Conservation (phyloP, 2,113 vertebrate genomes). For the Chamaetylas fuelleborni region DNA sequence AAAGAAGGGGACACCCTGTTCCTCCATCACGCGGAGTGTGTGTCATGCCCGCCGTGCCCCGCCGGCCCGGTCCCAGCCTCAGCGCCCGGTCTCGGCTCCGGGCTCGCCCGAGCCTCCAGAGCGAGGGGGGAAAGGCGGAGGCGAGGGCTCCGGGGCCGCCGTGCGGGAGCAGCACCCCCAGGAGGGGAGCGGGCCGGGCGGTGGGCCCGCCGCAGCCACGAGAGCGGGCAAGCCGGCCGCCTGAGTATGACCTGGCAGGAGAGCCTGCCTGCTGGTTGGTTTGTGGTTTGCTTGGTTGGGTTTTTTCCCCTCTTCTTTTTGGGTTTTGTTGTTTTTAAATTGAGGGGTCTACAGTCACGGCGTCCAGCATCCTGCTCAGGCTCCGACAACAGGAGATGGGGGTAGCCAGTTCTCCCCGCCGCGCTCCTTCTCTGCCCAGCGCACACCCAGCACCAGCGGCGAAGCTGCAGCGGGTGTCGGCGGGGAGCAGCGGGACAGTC, state of each 20-base stretch:
- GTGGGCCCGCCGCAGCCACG: accelerated
- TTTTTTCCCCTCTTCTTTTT: accelerated
- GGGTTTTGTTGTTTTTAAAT: neutral
- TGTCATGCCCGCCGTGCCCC: neutral
- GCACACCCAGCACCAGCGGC: neutral
- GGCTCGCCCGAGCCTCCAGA: neutral
- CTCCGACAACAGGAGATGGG: too few relatives aligned
- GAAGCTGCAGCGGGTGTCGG: neutral
- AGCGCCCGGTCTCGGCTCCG: too few relatives aligned
- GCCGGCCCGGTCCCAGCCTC: neutral
- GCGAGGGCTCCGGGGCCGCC: accelerated
- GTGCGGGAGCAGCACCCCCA: neutral
- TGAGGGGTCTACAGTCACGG: neutral
- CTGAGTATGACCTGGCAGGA: neutral
- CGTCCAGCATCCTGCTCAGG: neutral
- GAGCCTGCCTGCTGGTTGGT: too few relatives aligned
- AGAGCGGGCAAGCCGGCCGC: neutral
- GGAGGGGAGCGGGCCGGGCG: too few relatives aligned
- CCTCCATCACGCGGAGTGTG: too few relatives aligned
- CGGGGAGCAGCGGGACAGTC: neutral
- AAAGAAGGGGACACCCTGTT: neutral
- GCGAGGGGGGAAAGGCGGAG: too few relatives aligned
- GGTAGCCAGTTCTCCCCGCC: neutral
- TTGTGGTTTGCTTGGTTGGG: neutral
- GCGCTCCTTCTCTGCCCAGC: neutral